phyloP scores from a whole-genome alignment of 2,113 vertebrate genomes.

The Psilopogon haemacephalus region DNA sequence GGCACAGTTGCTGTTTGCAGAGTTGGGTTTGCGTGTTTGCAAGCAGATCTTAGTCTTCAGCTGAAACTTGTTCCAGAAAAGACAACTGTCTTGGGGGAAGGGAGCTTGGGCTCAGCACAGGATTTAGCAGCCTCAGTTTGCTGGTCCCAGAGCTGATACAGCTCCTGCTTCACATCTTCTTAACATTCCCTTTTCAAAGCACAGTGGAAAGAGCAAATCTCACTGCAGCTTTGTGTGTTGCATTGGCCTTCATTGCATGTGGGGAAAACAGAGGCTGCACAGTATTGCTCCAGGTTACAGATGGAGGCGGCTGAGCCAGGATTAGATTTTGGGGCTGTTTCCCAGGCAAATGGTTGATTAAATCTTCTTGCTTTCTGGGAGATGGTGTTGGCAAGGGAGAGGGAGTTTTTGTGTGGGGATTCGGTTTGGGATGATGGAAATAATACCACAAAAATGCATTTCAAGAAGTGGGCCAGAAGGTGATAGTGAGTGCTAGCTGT shows the following conservation, averaged over 20 bases:
- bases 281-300: background rate
- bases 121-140: conserved; percentile 33
- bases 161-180: conserved; percentile 19
- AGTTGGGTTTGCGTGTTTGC: conserved; percentile 43
- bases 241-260: background rate
- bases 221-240: background rate
- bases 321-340: conserved; percentile 8
- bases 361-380: background rate
- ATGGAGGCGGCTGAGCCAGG: background rate
- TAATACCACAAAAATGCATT: background rate
- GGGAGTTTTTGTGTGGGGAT: background rate
- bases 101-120: conserved; percentile 17
- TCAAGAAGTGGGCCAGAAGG: background rate
- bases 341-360: background rate
- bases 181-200: background rate
- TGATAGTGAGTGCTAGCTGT: background rate
- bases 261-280: background rate
- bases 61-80: conserved; percentile 64
- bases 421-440: background rate
- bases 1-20: background rate
- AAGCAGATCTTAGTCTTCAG: conserved; percentile 56
- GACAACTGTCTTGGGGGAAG: conserved; percentile 53
- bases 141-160: background rate
- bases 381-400: background rate
- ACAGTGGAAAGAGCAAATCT: background rate